Evolutionary conservation across 1,140 invertebrate genomes (phyloP), one percentile per base, ranked within the genome.

Genomic region (Berghia stephanieae): DNA sequence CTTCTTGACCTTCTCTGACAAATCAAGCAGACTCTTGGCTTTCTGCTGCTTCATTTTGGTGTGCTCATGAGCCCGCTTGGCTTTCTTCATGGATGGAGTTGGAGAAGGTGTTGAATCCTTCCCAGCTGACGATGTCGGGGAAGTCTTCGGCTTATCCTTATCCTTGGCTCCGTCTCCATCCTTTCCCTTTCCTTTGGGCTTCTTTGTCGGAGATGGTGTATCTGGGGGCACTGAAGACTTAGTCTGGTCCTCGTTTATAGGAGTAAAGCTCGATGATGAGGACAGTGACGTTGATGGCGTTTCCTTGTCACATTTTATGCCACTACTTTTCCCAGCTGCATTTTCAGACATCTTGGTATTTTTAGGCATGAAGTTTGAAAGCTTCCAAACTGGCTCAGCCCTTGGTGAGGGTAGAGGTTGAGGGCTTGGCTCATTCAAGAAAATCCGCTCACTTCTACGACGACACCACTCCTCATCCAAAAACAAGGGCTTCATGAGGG

Each of bases 401-500:
- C 75, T 27, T 38, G 70, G 70, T 24, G 31, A 24, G 24, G 77
- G 87, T 36, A 86, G 85, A 60, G 84, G 83, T 75, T 84, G 83
- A 24, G 88, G 86, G 71, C 87, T 86, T 57, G 89, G 81, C 70
- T 90, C 90, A 84, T 86, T 89, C 6, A 90, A 79, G 77, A 90
- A 90, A 43, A 90, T 90, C 34, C 89, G 79, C 70, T 90, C 90
- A 84, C 89, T 90, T 44, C 89, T 79, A 31, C 90, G 81, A 6
- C 85, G 76, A 52, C 83, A 81, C 89, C 89, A 90, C 42, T 87
- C 85, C 43, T 87, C 87, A 67, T 89, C 88, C 42, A 89, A 78
- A 74, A 87, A 87, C 27, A 86, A 72, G 36, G 86, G 86, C 60
- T 84, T 85, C 79, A 86, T 75, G 4, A 80, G 1, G 80, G 79